These are phyloP conservation scores for Xenopus petersii DNA, from an alignment of 2,797 vertebrate species.

Conservation along the genomic window DNA sequence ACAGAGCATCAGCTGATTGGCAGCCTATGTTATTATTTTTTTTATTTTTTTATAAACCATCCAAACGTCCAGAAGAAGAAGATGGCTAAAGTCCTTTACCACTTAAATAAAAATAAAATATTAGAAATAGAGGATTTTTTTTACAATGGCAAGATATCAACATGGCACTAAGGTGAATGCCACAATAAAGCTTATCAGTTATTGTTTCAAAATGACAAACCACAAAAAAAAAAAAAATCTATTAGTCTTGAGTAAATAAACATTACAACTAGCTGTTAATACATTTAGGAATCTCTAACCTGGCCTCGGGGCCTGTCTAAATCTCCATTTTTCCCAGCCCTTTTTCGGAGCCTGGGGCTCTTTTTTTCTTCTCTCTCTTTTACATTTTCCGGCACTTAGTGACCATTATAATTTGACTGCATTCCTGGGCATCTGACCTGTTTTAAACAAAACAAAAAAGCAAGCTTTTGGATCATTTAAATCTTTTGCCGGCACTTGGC, in stretches of 20 bases:
- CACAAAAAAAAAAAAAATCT: background rate
- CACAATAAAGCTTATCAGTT: no score
- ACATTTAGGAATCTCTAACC: slow-evolving; percentile 65
- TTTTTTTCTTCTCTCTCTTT: slow-evolving; percentile 57
- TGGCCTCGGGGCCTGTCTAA: slow-evolving; percentile 60
- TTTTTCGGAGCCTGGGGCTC: slow-evolving; percentile 67
- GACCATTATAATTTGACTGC: slow-evolving; percentile 71
- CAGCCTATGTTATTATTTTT: no score
- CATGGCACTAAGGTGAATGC: no score
- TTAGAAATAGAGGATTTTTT: no score
- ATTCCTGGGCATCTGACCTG: slow-evolving; percentile 71
- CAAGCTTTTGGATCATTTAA: slow-evolving; percentile 54
- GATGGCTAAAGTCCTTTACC: no score
- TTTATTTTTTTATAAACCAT: no score
- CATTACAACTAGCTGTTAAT: slow-evolving; percentile 64
- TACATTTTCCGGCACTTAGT: slow-evolving; percentile 71
- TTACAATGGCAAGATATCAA: no score
- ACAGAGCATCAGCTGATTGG: no score
- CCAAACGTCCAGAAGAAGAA: no score
- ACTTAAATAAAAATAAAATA: no score
- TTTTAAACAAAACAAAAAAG: slow-evolving; percentile 72
- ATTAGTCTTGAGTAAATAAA: slow-evolving; percentile 65
- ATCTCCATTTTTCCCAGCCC: slow-evolving; percentile 69
- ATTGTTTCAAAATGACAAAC: no score
- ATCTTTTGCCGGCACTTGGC: slow-evolving; percentile 52